Evolutionary conservation across 2,797 vertebrate genomes (phyloP), one percentile per base, ranked within the genome.

Genomic region (Hippopotamyrus pictus): DNA sequence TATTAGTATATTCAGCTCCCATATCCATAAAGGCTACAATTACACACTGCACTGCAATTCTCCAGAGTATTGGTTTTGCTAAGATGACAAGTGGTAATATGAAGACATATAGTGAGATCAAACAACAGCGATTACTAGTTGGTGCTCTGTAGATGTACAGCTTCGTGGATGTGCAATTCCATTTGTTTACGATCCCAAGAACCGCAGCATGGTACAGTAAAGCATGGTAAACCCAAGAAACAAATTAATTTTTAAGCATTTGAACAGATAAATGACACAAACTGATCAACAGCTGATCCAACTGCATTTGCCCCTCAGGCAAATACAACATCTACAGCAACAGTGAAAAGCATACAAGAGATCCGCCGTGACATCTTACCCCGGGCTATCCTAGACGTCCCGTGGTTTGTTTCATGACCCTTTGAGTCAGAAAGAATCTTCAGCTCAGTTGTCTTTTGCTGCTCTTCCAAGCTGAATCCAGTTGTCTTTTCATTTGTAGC

Each of bases 401-500:
- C 95, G 94, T 93, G 69, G 5, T 44, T 33, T 65, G 88, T 46
- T 87, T 11, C 54, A 87, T 17, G 44, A 89, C 86, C 48, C 48
- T 1, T 41, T 54, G 65, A 65, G 65, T 93, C 88, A 91, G 86
- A 91, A 88, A 17, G 44, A 44, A 57, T 19, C 11, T 54, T 53
- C 22, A 86, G n/a, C 14, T 37, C 54, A 41, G 53, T 3, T 46
- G 29, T 22, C 54, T 44, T n/a, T 3, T 14, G n/a, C 57, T 5
- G 9, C 86, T 90, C 86, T 88, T 91, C 90, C 91, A 89, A 86
- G 84, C 91, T 57, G 88, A 91, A 90, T 69, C 88, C 41, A 53
- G 29, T 82, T 90, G 87, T 91, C 93, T 93, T 73, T 93, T 93
- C 93, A 94, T 91, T 92, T 90, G 92, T 7, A 41, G 17, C 79